These are phyloP conservation scores for Aptenodytes forsteri DNA, from an alignment of 2,113 vertebrate species.

Conservation along the genomic window DNA sequence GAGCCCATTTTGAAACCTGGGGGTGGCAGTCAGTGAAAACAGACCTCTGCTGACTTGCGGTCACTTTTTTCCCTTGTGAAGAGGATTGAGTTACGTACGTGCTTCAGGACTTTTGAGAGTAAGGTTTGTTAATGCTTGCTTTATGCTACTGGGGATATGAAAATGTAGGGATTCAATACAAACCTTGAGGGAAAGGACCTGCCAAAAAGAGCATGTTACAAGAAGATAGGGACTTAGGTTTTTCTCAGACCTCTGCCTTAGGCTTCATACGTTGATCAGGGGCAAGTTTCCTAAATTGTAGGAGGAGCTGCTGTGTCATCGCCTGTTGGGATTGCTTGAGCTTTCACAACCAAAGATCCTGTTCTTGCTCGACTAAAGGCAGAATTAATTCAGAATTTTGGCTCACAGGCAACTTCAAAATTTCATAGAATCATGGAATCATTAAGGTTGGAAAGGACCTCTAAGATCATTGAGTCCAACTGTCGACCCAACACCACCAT, in stretches of 20 bases:
- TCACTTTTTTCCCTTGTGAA: neutral
- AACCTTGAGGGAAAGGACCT: neutral
- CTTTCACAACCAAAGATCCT: neutral
- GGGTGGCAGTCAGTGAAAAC: neutral
- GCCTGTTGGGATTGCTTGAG: neutral
- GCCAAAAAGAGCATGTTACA: neutral
- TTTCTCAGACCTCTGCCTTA: neutral
- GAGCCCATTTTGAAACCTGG: neutral
- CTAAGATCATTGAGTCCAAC: no score
- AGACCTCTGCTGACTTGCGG: neutral
- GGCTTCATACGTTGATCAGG: neutral
- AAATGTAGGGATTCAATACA: neutral
- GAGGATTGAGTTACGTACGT: neutral
- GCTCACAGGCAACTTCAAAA: neutral
- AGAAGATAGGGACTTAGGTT: neutral
- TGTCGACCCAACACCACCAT: no score
- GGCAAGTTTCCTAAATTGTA: neutral
- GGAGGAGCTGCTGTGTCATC: neutral
- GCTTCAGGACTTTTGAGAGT: neutral
- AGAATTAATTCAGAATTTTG: neutral
- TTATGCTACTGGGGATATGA: neutral
- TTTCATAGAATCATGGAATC: neutral
- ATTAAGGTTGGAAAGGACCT: no score
- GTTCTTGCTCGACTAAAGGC: fast-evolving
- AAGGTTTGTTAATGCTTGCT: neutral